Conservation (phyloP, 2,113 vertebrate species). For the Cisticola juncidis region DNA sequence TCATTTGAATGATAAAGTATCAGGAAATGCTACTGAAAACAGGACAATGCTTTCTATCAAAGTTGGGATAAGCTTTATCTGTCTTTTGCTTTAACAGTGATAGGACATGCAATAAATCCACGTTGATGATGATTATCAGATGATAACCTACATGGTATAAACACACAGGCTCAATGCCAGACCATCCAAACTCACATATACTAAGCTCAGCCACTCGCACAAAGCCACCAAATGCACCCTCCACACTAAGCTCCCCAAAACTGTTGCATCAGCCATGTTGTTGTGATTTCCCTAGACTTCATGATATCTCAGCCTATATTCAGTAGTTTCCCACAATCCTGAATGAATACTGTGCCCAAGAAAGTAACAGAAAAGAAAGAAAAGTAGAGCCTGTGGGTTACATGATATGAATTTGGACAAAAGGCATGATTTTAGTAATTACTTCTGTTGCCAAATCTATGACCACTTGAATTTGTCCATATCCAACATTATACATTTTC, state of each 20-base stretch:
- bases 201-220: background rate
- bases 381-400: background rate
- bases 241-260: background rate
- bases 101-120: background rate
- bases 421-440: background rate
- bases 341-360: background rate
- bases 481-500: background rate
- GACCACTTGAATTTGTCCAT: background rate
- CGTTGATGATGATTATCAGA: background rate
- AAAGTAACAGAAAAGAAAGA: background rate
- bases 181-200: background rate
- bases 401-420: background rate
- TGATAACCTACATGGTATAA: background rate
- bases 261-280: background rate
- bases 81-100: background rate
- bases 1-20: background rate
- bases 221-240: background rate
- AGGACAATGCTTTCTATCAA: background rate
- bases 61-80: background rate
- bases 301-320: background rate
- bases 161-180: background rate
- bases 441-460: background rate
- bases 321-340: background rate
- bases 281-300: background rate
- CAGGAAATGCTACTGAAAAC: background rate